A percentile compares a stretch with the other conserved stretches of the same genome.
phyloP scores from a whole-genome alignment of 2,797 vertebrate genomes.

The Cyclura pinguis region DNA sequence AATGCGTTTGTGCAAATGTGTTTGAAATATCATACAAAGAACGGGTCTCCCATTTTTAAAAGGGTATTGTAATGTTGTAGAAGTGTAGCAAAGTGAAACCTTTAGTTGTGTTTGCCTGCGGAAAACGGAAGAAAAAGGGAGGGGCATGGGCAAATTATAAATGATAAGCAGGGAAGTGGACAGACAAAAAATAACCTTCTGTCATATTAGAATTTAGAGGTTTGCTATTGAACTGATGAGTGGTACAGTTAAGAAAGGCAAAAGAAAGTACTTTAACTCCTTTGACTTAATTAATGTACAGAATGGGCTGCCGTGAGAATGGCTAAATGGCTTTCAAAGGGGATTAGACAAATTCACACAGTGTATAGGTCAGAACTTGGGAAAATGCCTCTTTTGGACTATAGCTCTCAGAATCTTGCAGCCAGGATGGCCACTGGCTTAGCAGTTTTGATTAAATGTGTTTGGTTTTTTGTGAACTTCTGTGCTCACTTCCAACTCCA shows the following conservation, averaged over 20 bases:
- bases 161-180: not conserved
- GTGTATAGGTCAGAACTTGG: not conserved
- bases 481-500: not conserved
- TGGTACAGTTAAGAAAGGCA: not conserved
- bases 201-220: not conserved
- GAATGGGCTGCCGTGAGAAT: not conserved
- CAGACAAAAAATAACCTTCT: not conserved
- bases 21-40: not conserved
- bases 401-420: not conserved
- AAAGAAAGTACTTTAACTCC: not conserved
- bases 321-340: not conserved
- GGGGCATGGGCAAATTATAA: not conserved
- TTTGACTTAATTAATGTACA: not conserved
- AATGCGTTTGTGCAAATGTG: not conserved
- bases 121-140: not conserved
- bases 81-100: not conserved
- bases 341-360: not conserved
- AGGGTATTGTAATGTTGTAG: not conserved
- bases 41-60: not conserved
- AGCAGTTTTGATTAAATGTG: not conserved
- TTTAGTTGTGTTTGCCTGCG: not conserved
- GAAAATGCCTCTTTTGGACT: not conserved
- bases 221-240: constrained; percentile 6
- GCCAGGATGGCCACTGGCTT: no score
- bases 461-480: not conserved